These are phyloP conservation scores for Alethe castanea DNA, from an alignment of 2,113 vertebrate genomes.

Conservation along the genomic window DNA sequence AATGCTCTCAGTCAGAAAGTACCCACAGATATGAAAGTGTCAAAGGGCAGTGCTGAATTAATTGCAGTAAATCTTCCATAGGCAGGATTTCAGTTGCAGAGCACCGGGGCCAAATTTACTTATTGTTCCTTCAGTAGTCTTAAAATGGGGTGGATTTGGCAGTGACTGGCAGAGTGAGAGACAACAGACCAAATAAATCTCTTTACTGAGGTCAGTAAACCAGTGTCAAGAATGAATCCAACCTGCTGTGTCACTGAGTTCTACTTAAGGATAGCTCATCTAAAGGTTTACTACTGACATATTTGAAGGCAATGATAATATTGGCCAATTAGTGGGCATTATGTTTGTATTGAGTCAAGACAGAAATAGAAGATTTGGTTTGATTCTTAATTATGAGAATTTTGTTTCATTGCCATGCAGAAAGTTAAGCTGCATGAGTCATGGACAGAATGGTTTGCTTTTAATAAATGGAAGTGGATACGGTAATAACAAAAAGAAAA, in stretches of 20 bases:
- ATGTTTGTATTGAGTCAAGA: neutral
- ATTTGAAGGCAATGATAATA: neutral
- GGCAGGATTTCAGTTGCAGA: neutral
- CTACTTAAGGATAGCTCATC: neutral
- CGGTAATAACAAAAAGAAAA: conserved; percentile 15
- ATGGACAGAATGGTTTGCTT: conserved; percentile 53
- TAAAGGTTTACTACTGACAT: neutral
- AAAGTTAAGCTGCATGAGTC: conserved; percentile 57
- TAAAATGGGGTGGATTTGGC: neutral
- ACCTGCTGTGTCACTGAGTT: neutral
- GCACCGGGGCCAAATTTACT: neutral
- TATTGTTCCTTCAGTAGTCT: neutral
- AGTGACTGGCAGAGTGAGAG: neutral
- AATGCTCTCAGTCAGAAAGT: neutral
- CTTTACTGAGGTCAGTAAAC: neutral
- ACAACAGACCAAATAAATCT: neutral
- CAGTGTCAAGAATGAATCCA: neutral
- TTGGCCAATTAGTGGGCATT: neutral
- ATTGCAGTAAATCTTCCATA: neutral
- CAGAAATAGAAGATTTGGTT: neutral
- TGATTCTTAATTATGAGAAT: conserved; percentile 25
- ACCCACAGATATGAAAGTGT: neutral
- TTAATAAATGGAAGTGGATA: conserved; percentile 62
- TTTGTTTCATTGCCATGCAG: conserved; percentile 26
- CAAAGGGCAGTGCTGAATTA: neutral